Percentiles rank a stretch among this genome's conserved stretches.
phyloP scores from a whole-genome alignment of 2,888 invertebrate genomes.

The Drosophila testacea region DNA sequence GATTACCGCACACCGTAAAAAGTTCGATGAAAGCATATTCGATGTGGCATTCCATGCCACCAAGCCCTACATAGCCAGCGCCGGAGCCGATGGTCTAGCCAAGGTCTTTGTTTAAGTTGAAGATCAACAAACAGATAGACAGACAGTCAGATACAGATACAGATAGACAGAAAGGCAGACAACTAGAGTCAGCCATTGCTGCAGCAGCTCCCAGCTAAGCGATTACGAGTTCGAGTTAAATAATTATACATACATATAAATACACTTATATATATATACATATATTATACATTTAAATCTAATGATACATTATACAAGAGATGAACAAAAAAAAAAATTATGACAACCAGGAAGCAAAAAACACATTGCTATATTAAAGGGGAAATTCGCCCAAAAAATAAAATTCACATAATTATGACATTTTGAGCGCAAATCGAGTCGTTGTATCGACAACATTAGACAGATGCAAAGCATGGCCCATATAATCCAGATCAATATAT shows the following conservation, averaged over 20 bases:
- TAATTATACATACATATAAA: conserved; percentile 76
- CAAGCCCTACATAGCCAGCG: conserved; percentile 99
- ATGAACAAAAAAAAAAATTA: conserved; percentile 55
- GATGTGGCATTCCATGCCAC: conserved; percentile 99
- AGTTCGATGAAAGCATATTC: conserved; percentile 99
- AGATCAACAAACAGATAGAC: not conserved
- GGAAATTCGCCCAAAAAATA: conserved; percentile 14
- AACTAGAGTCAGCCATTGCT: not conserved
- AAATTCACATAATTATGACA: conserved; percentile 53
- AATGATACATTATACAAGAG: conserved; percentile 64
- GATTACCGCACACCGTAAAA: conserved; percentile 99
- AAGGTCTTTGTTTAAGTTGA: conserved; percentile 95
- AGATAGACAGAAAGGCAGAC: no score
- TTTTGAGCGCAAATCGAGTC: conserved; percentile 48
- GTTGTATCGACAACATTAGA: conserved; percentile 51
- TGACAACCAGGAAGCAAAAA: conserved; percentile 32
- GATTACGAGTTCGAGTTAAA: conserved; percentile 76
- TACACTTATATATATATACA: conserved; percentile 58
- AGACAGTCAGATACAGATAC: not conserved
- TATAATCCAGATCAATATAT: conserved; percentile 37
- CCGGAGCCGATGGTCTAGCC: conserved; percentile 99
- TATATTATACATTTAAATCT: conserved; percentile 69
- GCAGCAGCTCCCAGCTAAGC: conserved; percentile 54
- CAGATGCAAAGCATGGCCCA: conserved; percentile 30
- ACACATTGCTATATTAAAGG: conserved; percentile 9